Evolutionary conservation across 2,113 vertebrate species (phyloP).

Genomic region (Phrynocephalus versicolor): DNA sequence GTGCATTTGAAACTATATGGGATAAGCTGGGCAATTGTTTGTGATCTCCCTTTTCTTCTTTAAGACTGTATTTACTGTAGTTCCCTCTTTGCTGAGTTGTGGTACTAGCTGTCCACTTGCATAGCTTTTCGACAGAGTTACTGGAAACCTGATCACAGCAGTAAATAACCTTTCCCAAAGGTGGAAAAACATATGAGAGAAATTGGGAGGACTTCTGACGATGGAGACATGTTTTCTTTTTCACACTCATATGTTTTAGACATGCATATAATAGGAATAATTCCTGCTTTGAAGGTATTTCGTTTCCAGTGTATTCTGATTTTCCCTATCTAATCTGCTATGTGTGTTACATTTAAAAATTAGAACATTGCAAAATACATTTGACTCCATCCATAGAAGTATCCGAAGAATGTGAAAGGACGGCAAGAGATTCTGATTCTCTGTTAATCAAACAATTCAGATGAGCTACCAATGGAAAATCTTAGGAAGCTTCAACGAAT

Average conservation of each 20-base stretch:
- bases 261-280: background rate
- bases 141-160: constrained; percentile 1
- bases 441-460: background rate
- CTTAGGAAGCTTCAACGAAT: no score
- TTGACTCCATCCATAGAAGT: background rate
- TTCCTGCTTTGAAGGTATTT: background rate
- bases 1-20: constrained; percentile 32
- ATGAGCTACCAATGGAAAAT: no score
- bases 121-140: background rate
- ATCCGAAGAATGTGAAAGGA: background rate
- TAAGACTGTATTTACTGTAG: background rate
- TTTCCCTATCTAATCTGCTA: background rate
- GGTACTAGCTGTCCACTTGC: background rate
- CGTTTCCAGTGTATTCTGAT: background rate
- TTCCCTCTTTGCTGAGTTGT: background rate
- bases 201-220: background rate
- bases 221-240: background rate
- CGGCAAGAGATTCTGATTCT: background rate
- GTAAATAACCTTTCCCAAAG: constrained; percentile 30
- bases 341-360: background rate
- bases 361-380: background rate
- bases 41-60: background rate
- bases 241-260: background rate
- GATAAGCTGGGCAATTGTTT: constrained; percentile 28
- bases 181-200: constrained; percentile 13